phyloP scores from a whole-genome alignment of 1,140 invertebrate species.

The Matsumurasca onukii region DNA sequence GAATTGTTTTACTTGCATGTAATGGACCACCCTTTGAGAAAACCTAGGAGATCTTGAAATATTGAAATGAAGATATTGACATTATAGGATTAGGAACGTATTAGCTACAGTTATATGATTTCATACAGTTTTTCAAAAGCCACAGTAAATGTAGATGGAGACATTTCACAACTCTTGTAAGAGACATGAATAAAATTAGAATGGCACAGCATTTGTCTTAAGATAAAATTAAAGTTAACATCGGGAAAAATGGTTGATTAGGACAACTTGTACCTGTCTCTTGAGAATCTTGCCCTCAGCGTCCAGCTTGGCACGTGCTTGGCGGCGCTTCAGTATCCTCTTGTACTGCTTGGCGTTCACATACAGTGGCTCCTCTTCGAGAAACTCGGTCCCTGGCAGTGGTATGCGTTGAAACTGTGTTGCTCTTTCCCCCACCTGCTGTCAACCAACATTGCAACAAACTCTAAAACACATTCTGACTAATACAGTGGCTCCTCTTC shows the following conservation, averaged over 20 bases:
- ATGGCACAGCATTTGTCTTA: too few species aligned
- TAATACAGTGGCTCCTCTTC: constrained; percentile 91
- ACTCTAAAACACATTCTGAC: neutral
- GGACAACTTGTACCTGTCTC: constrained; percentile 64
- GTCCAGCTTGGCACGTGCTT: constrained; percentile 88
- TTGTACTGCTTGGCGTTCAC: constrained; percentile 99
- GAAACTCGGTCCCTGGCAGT: constrained; percentile 63
- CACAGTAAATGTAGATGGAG: too few species aligned
- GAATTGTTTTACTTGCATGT: too few species aligned
- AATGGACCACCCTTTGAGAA: too few species aligned
- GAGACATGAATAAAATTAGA: too few species aligned
- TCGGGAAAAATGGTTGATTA: neutral
- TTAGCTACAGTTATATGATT: too few species aligned
- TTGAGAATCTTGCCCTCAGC: constrained; percentile 95
- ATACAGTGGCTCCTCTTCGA: constrained; percentile 93
- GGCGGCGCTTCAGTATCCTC: constrained; percentile 85
- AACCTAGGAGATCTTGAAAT: too few species aligned
- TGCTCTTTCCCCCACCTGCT: constrained; percentile 24
- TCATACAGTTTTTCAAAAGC: too few species aligned
- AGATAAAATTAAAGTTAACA: too few species aligned
- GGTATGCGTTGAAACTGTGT: constrained; percentile 64
- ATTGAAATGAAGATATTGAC: too few species aligned
- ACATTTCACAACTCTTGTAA: too few species aligned
- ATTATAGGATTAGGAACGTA: too few species aligned
- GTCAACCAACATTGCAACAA: constrained; percentile 32